Conservation (phyloP, 2,888 invertebrate species). For the Eueremaeus valkanovi region DNA sequence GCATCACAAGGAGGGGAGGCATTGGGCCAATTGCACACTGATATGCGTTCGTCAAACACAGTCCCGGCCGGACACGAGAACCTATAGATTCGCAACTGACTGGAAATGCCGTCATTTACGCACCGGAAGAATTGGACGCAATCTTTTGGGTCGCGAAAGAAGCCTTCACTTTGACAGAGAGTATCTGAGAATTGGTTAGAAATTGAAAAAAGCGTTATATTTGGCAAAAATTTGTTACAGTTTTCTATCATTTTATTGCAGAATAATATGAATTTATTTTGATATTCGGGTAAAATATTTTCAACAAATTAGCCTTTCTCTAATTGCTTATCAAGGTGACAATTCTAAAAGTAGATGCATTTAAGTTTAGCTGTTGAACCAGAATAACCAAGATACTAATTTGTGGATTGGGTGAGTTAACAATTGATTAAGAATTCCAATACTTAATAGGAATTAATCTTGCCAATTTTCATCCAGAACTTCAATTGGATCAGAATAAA, state of each 20-base stretch:
- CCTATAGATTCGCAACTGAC: constrained; percentile 72
- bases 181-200: too few relatives aligned
- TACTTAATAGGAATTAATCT: not conserved
- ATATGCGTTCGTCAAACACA: constrained; percentile 61
- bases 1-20: constrained; percentile 70
- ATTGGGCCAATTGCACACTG: constrained; percentile 71
- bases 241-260: not conserved
- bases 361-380: too few relatives aligned
- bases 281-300: too few relatives aligned
- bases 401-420: too few relatives aligned
- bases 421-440: too few relatives aligned
- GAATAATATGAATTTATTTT: too few relatives aligned
- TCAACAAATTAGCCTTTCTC: too few relatives aligned
- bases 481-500: not conserved
- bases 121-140: constrained; percentile 67
- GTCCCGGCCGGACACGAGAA: constrained; percentile 74
- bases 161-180: constrained; percentile 45
- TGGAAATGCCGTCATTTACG: constrained; percentile 53
- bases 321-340: too few relatives aligned
- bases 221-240: not conserved
- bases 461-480: too few relatives aligned
- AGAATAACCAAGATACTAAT: too few relatives aligned
- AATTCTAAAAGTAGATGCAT: too few relatives aligned
- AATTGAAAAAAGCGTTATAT: too few relatives aligned
- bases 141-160: constrained; percentile 46